Evolutionary conservation across 2,797 vertebrate genomes (phyloP).

Genomic region (Rhinogobio ventralis): DNA sequence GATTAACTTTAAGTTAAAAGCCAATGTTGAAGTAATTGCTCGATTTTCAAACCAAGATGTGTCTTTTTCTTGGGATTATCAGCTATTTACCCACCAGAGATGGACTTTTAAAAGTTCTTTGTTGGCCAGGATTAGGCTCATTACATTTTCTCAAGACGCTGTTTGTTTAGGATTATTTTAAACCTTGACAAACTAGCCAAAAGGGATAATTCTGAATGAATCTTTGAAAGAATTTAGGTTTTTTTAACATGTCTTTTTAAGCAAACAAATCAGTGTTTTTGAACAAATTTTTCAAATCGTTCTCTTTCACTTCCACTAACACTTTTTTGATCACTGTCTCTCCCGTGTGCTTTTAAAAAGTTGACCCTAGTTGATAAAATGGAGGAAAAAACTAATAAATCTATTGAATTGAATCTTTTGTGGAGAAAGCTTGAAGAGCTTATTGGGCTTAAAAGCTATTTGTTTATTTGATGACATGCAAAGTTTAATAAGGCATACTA

Average conservation of each 20-base stretch:
- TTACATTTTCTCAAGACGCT: not conserved
- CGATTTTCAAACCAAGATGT: not conserved
- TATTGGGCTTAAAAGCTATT: constrained; percentile 1
- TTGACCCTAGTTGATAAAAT: not conserved
- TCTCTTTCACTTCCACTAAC: not conserved
- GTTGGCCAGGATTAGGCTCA: not conserved
- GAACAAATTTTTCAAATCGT: not conserved
- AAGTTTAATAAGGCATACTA: constrained; percentile 1
- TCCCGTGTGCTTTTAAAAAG: not conserved
- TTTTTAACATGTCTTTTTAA: not conserved
- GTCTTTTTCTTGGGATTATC: constrained; percentile 20
- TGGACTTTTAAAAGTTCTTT: not conserved
- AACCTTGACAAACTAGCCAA: not conserved
- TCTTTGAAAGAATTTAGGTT: not conserved
- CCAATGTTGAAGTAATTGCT: not conserved
- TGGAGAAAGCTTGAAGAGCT: not conserved
- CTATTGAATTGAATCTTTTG: not conserved
- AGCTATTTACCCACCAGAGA: not conserved
- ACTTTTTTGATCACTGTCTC: not conserved
- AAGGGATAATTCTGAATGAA: not conserved
- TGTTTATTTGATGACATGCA: not conserved
- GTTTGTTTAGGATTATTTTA: not conserved
- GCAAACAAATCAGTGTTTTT: not conserved
- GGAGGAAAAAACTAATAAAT: not conserved
- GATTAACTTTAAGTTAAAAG: not conserved